Evolutionary conservation across 2,797 vertebrate species (phyloP).

Genomic region (Simalia tracyae): DNA sequence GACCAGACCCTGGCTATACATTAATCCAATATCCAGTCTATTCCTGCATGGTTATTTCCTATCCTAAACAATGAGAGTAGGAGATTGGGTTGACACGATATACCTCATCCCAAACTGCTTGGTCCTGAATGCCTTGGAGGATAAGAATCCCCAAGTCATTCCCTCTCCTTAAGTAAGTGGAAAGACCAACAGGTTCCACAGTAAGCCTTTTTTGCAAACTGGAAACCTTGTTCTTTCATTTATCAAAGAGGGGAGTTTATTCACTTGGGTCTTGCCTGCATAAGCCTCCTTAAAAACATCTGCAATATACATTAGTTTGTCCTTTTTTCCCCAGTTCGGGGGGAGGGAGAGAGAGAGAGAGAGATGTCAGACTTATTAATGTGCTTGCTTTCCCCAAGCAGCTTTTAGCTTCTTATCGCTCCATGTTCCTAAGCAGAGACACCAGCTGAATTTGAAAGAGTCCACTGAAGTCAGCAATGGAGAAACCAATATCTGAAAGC

Average conservation of each 20-base stretch:
- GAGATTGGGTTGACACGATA: not conserved
- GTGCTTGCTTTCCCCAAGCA: constrained; percentile 54
- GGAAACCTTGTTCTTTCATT: not conserved
- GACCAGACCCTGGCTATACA: not conserved
- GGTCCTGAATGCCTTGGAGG: not conserved
- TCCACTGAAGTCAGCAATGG: constrained; percentile 10
- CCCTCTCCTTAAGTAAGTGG: not conserved
- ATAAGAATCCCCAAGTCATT: not conserved
- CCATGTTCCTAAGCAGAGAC: constrained; percentile 38
- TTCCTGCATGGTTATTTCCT: not conserved
- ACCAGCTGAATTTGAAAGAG: constrained; percentile 51
- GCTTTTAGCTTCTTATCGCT: constrained; percentile 58
- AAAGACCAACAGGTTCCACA: not conserved
- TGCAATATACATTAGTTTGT: constrained; percentile 39
- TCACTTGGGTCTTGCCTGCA: constrained; percentile 27
- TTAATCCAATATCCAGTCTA: not conserved
- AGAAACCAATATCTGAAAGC: constrained; percentile 36
- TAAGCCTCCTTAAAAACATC: constrained; percentile 39
- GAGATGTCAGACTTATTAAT: constrained; percentile 55
- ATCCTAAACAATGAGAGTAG: not conserved
- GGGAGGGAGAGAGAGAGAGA: constrained; percentile 37
- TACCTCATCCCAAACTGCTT: not conserved
- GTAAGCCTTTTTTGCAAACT: not conserved
- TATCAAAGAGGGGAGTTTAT: constrained; percentile 3
- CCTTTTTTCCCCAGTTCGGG: constrained; percentile 29